Conservation (phyloP, 2,113 vertebrate species). For the Sporophila hypoxantha region DNA sequence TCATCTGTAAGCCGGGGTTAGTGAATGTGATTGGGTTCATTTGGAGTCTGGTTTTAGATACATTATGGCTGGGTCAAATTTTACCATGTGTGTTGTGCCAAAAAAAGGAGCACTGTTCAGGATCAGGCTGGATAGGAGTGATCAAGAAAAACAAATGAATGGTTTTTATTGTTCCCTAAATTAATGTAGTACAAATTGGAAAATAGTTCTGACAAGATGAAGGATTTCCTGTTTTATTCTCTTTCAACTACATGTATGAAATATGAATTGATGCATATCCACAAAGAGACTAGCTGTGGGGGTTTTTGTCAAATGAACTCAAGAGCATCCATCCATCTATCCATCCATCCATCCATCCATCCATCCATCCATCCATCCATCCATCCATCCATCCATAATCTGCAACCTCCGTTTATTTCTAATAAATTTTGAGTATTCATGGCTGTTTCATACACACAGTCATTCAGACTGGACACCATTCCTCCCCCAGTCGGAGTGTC, state of each 20-base stretch:
- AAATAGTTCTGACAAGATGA: not conserved
- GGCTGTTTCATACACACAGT: not conserved
- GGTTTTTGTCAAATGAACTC: accelerated
- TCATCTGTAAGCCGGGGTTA: not conserved
- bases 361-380: not conserved
- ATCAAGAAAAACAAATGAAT: not conserved
- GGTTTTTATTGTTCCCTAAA: not conserved
- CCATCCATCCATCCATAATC: not conserved
- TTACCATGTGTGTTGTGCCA: not conserved
- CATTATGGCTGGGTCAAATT: not conserved
- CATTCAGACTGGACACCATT: accelerated
- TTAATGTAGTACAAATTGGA: not conserved
- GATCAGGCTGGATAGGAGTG: not conserved
- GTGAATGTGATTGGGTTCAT: not conserved
- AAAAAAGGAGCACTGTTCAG: not conserved
- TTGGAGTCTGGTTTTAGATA: not conserved
- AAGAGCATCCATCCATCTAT: not conserved
- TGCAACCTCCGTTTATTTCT: not conserved
- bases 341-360: not conserved
- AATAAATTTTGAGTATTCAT: not conserved
- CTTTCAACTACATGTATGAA: not conserved
- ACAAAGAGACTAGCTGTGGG: not conserved
- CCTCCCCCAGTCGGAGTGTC: not conserved
- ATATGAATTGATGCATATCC: not conserved
- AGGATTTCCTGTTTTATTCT: not conserved